These are phyloP conservation scores for Fistularia commersonii DNA, from an alignment of 2,797 vertebrate genomes.

Conservation along the genomic window DNA sequence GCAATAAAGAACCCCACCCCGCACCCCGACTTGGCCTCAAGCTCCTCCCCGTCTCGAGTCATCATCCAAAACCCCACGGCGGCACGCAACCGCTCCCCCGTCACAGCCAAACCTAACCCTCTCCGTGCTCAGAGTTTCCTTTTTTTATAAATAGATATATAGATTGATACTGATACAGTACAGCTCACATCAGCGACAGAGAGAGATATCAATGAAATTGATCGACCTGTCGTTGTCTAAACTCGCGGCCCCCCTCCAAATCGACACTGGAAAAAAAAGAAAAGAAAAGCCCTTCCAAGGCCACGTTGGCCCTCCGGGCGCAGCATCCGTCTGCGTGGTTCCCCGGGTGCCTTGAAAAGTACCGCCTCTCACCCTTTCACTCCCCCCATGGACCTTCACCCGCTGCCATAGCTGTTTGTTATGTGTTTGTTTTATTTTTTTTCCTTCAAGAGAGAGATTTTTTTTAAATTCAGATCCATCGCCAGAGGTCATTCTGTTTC, in stretches of 20 bases:
- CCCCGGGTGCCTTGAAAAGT: neutral
- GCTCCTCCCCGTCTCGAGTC: constrained; percentile 6
- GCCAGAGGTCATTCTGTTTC: too few relatives aligned
- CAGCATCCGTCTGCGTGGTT: too few relatives aligned
- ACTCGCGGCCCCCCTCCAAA: neutral
- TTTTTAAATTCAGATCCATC: too few relatives aligned
- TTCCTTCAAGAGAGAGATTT: neutral
- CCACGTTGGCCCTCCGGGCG: too few relatives aligned
- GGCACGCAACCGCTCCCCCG: neutral
- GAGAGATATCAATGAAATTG: constrained; percentile 1
- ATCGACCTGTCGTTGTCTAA: constrained; percentile 11
- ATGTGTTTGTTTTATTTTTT: neutral
- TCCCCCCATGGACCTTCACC: too few relatives aligned
- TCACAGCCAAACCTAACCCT: constrained; percentile 31
- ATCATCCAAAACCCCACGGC: too few relatives aligned
- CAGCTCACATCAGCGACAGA: constrained; percentile 5
- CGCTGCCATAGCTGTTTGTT: too few relatives aligned
- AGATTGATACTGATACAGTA: too few relatives aligned
- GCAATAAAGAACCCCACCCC: constrained; percentile 50
- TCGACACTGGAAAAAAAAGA: too few relatives aligned
- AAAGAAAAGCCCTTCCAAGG: too few relatives aligned
- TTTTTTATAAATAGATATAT: neutral
- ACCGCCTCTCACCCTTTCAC: neutral
- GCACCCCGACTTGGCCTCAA: constrained; percentile 12
- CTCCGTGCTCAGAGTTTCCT: neutral